phyloP scores from a whole-genome alignment of 1,140 invertebrate genomes.

The Archivesica marissinica region DNA sequence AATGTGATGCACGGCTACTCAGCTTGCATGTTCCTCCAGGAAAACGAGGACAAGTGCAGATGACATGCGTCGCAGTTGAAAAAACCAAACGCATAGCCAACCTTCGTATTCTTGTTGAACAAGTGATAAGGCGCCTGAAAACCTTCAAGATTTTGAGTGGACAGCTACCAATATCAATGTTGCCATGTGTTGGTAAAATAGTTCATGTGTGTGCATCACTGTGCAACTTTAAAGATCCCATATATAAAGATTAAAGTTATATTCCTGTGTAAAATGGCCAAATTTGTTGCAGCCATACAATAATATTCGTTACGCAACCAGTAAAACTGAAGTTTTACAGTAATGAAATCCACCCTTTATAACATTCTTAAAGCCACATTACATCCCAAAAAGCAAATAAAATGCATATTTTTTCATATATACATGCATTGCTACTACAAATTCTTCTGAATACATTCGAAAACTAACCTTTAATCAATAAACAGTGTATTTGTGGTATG shows the following conservation, averaged over 20 bases:
- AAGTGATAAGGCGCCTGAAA: not conserved
- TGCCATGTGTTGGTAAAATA: not conserved
- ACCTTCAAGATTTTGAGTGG: not conserved
- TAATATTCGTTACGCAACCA: no score
- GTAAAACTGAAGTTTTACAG: no score
- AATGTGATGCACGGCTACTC: not conserved
- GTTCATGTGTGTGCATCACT: not conserved
- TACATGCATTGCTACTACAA: no score
- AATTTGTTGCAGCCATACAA: no score
- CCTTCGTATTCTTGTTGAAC: constrained; percentile 1
- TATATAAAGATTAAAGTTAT: constrained; percentile 25
- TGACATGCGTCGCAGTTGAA: not conserved
- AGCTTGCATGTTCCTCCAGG: constrained; percentile 20
- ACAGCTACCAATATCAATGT: not conserved
- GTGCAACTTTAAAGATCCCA: not conserved
- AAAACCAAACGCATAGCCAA: not conserved
- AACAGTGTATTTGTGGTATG: no score
- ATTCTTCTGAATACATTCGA: no score
- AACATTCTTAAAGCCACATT: no score
- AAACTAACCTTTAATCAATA: no score
- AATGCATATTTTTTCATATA: no score
- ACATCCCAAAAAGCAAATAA: no score
- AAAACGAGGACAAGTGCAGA: not conserved
- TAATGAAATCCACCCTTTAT: no score
- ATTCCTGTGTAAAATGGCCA: no score